Conservation (phyloP, 2,888 invertebrate genomes). For the Hyles lineata region DNA sequence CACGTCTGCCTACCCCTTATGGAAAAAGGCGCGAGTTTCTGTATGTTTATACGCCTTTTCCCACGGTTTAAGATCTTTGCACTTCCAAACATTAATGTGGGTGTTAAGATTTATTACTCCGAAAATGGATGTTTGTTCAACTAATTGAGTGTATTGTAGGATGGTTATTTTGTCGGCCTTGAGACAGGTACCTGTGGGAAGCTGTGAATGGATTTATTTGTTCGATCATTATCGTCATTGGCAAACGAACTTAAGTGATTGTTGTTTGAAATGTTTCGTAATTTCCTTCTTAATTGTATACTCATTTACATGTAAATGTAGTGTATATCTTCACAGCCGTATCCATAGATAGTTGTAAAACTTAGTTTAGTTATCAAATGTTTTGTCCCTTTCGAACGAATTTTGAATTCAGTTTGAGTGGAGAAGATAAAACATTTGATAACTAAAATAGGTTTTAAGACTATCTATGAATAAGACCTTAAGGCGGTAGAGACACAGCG, state of each 20-base stretch:
- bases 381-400: too few species aligned
- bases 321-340: neutral
- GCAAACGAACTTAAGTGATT: neutral
- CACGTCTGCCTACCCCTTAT: too few species aligned
- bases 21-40: too few species aligned
- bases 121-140: constrained; percentile 32
- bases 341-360: too few species aligned
- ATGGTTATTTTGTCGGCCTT: constrained; percentile 10
- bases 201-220: constrained; percentile 16
- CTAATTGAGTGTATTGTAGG: constrained; percentile 37
- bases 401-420: too few species aligned
- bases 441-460: too few species aligned
- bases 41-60: neutral
- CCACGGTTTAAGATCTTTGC: neutral
- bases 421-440: too few species aligned
- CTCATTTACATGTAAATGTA: neutral
- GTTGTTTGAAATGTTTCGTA: neutral
- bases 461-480: too few species aligned
- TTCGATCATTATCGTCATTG: neutral
- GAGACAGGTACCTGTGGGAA: constrained; percentile 19
- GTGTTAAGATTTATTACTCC: neutral
- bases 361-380: too few species aligned
- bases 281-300: neutral
- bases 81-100: constrained; percentile 3
- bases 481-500: too few species aligned